Conservation (phyloP, 2,888 invertebrate genomes). For the Zonitis immaculata region DNA sequence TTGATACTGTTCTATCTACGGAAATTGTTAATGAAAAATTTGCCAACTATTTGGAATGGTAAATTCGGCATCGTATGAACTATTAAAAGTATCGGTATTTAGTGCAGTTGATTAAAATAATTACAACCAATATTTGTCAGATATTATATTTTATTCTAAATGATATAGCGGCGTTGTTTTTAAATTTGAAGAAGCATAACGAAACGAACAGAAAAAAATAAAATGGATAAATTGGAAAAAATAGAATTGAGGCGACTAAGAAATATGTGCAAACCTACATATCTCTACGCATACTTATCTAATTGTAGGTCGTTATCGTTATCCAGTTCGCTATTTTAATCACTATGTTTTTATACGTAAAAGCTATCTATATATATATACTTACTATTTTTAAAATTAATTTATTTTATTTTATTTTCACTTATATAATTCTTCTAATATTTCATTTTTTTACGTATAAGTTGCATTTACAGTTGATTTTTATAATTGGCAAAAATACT, state of each 20-base stretch:
- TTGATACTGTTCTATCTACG: too few relatives aligned
- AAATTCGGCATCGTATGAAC: background rate
- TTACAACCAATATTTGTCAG: background rate
- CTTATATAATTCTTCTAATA: too few relatives aligned
- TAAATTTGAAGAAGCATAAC: too few relatives aligned
- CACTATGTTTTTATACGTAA: conserved; percentile 1
- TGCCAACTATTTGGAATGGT: background rate
- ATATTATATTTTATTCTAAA: background rate
- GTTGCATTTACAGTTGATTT: background rate
- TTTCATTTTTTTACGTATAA: too few relatives aligned
- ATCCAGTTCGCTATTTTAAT: conserved; percentile 5
- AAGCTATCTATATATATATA: background rate
- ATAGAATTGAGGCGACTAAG: background rate
- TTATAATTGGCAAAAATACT: background rate
- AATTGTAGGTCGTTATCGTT: conserved; percentile 7
- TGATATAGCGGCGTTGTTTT: background rate
- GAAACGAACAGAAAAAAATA: background rate
- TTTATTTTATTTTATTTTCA: too few relatives aligned
- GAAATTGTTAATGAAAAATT: too few relatives aligned
- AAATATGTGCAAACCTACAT: conserved; percentile 2
- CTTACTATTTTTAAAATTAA: background rate
- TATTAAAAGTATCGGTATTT: background rate
- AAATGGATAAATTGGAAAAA: background rate
- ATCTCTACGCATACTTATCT: conserved; percentile 6
- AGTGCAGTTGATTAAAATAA: background rate